Evolutionary conservation across 2,888 invertebrate species (phyloP), one percentile per base, ranked within the genome.

Genomic region (Heteromurus nitidus): DNA sequence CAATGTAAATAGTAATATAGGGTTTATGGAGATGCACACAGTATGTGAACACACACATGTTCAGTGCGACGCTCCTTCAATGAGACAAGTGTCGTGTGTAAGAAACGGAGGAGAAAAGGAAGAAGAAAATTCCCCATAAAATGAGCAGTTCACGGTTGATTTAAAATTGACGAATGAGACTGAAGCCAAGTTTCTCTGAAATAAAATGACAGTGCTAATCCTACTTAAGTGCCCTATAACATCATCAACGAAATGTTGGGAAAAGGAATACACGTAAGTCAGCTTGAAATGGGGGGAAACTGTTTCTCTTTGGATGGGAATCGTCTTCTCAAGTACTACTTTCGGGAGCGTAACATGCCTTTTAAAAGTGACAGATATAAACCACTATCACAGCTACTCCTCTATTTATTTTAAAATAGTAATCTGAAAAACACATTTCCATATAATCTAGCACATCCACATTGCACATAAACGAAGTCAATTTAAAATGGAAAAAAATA

Each of bases 141-240:
- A 53, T 13, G 55, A 75, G 58, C 58, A 60, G 76, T 79, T 79
- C 70, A 53, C 70, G 69, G 79, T 65, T 79, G 70, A 79, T 79
- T 79, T 79, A 79, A 70, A 79, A 79, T 77, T 70, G 79, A 70
- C 79, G 70, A 79, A 79, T 79, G 79, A 79, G 69, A 70, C 79
- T 53, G n/a, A 70, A 79, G 79, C 79, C 79, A 79, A 79, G 79
- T 70, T 70, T 70, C 18, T 30, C 50, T 31, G 28, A 69, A 65
- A 62, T 79, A 55, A 79, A 79, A 79, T 79, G 79, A 70, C 79
- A 79, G 70, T 79, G 79, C 70, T 70, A 79, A 79, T 79, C 79
- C 79, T 36, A 70, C 64, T 70, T 64, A 79, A 79, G 70, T 79
- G 69, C 47, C 42, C 70, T 65, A 79, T 79, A 79, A 70, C 70